Percentiles rank a stretch among this genome's conserved stretches.
Evolutionary conservation across 2,888 invertebrate genomes (phyloP).

Genomic region (Himalopsyche tibetana): DNA sequence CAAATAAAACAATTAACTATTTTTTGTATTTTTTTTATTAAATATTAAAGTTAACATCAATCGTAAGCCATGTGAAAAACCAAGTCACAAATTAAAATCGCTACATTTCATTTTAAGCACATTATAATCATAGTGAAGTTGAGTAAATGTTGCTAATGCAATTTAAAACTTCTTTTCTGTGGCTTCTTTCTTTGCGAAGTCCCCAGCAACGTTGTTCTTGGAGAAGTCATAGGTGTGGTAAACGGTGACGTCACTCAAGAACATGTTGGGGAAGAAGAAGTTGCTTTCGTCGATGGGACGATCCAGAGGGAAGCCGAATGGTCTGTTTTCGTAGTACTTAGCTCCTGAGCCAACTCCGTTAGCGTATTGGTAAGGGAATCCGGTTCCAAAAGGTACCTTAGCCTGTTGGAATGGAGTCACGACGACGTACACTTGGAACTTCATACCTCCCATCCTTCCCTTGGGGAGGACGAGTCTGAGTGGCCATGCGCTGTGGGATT

Average conservation of each 20-base stretch:
- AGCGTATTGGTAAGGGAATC: conserved; percentile 66
- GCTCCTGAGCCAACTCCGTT: conserved; percentile 73
- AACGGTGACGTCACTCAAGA: conserved; percentile 80
- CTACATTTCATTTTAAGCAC: too few relatives aligned
- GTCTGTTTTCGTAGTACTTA: conserved; percentile 78
- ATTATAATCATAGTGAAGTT: too few relatives aligned
- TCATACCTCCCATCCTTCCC: conserved; percentile 82
- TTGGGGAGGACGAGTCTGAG: conserved; percentile 83
- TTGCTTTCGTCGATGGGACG: conserved; percentile 77
- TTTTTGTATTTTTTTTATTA: background rate
- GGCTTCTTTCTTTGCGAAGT: too few relatives aligned
- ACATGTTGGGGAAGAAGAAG: conserved; percentile 82
- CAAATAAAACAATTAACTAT: too few relatives aligned
- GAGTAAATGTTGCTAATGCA: too few relatives aligned
- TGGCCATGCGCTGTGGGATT: conserved; percentile 80
- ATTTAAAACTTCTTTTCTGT: too few relatives aligned
- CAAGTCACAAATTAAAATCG: background rate
- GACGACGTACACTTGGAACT: conserved; percentile 81
- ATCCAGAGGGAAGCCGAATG: conserved; percentile 87
- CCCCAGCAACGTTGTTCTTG: conserved; percentile 5
- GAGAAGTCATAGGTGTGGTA: conserved; percentile 75
- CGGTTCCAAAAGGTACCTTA: conserved; percentile 67
- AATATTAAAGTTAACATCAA: too few relatives aligned
- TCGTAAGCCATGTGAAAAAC: background rate
- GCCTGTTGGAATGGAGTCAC: conserved; percentile 76